A percentile compares a stretch with the other conserved stretches of the same genome.
Conservation (phyloP, 2,888 invertebrate genomes). For the Mesorhabditis belari region DNA sequence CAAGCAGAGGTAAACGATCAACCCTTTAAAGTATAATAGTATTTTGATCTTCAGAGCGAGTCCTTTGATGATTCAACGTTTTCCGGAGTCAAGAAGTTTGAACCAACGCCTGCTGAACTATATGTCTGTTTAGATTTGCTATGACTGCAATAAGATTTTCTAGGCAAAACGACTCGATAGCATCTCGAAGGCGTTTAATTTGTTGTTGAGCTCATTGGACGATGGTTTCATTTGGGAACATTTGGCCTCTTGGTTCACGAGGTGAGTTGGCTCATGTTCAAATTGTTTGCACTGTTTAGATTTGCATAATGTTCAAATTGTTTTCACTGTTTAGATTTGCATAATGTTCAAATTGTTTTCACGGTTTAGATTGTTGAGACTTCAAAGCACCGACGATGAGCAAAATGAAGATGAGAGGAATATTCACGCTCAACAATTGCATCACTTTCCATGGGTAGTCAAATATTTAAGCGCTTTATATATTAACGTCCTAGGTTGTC, state of each 20-base stretch:
- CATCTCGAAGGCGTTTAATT: constrained; percentile 74
- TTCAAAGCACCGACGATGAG: not conserved
- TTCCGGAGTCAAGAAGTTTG: not conserved
- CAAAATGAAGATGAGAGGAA: too few relatives aligned
- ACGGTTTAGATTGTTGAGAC: not conserved
- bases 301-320: too few relatives aligned
- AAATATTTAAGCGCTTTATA: not conserved
- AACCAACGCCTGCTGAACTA: not conserved
- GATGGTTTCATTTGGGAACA: constrained; percentile 76
- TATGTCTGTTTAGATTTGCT: not conserved
- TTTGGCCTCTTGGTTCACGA: constrained; percentile 58
- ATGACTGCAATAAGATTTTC: not conserved
- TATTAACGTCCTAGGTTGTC: constrained; percentile 4
- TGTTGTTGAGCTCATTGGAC: constrained; percentile 70
- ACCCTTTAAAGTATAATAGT: not conserved
- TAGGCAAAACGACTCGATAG: constrained; percentile 58
- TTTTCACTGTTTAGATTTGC: too few relatives aligned
- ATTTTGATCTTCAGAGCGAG: not conserved
- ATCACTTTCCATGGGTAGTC: not conserved
- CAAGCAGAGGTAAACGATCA: not conserved
- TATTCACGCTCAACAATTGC: not conserved
- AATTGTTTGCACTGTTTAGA: too few relatives aligned
- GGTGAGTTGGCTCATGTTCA: not conserved
- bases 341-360: too few relatives aligned
- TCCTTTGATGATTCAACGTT: not conserved